Percentiles rank a stretch among this genome's conserved stretches.
These are phyloP conservation scores for Lucilia sericata DNA, from an alignment of 1,140 invertebrate species.

Conservation along the genomic window DNA sequence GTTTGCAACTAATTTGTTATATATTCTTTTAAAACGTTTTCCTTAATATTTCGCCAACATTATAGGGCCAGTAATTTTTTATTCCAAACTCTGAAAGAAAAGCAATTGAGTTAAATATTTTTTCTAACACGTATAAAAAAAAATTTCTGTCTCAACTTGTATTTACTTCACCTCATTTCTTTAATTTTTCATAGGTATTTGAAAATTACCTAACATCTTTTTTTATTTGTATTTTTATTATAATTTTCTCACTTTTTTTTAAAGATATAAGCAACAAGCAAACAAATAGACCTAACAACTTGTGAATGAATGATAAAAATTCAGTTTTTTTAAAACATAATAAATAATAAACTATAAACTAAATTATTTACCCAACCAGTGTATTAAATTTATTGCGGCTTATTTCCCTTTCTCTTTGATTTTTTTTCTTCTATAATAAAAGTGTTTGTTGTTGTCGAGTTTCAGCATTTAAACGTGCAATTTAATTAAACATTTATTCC, in stretches of 20 bases:
- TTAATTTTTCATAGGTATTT: neutral
- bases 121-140: too few species aligned
- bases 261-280: neutral
- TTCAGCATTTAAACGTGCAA: neutral
- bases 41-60: neutral
- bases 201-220: neutral
- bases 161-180: neutral
- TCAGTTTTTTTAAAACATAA: neutral
- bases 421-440: neutral
- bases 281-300: neutral
- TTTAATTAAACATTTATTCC: slow-evolving; percentile 5
- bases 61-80: neutral
- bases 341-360: neutral
- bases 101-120: too few species aligned
- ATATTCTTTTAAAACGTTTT: neutral
- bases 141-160: neutral
- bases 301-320: neutral
- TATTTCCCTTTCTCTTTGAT: slow-evolving; percentile 2
- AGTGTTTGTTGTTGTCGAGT: too few species aligned
- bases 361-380: neutral
- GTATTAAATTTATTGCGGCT: neutral
- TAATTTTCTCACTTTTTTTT: neutral
- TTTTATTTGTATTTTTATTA: slow-evolving; percentile 16
- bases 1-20: neutral
- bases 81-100: neutral